phyloP scores from a whole-genome alignment of 2,888 invertebrate species.

The Phasia obesa region DNA sequence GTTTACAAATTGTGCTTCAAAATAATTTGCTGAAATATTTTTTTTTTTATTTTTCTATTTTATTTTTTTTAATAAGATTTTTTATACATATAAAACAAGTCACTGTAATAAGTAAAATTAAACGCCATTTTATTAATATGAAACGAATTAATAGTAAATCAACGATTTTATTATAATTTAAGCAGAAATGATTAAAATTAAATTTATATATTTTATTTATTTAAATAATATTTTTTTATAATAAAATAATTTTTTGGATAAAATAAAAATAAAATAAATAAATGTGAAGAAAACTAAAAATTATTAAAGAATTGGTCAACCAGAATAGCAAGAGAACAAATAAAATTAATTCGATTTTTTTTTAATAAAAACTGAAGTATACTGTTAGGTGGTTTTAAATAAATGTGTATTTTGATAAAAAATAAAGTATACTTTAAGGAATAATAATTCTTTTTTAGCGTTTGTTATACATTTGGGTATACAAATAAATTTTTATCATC shows the following conservation, averaged over 20 bases:
- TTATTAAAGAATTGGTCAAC: background rate
- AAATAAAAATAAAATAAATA: background rate
- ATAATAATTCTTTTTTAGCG: no score
- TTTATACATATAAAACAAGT: conserved; percentile 7
- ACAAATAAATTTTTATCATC: no score
- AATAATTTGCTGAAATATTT: conserved; percentile 10
- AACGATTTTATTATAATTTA: conserved; percentile 69
- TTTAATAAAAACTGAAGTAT: no score
- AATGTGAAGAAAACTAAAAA: background rate
- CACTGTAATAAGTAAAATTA: conserved; percentile 15
- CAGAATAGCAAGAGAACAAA: background rate
- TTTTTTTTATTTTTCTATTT: background rate
- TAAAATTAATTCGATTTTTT: no score
- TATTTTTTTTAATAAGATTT: background rate
- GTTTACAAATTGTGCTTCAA: background rate
- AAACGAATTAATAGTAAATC: conserved; percentile 65
- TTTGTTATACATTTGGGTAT: no score
- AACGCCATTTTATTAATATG: conserved; percentile 54
- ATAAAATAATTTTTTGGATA: conserved; percentile 12
- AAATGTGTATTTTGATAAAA: no score
- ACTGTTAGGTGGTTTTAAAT: no score
- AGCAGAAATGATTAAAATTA: conserved; percentile 19
- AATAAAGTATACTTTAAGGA: no score
- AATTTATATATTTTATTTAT: conserved; percentile 45
- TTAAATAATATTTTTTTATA: conserved; percentile 57